A percentile compares a stretch with the other conserved stretches of the same genome.
Conservation (phyloP, 2,888 invertebrate genomes). For the Epinotia nisella region DNA sequence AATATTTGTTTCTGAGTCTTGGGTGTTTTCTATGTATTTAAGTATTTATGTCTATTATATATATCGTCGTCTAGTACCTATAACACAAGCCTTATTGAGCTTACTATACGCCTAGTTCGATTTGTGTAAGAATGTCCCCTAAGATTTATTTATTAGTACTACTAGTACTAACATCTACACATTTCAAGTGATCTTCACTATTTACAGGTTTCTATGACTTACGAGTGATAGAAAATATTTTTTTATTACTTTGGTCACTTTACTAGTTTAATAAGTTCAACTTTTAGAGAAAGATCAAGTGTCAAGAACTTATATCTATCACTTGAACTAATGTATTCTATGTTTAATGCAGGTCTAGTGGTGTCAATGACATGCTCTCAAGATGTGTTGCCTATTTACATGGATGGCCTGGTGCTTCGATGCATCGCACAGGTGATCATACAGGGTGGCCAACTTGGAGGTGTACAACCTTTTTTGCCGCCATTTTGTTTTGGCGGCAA, state of each 20-base stretch:
- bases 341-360: constrained; percentile 28
- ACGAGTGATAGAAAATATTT: neutral
- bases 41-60: no score
- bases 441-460: no score
- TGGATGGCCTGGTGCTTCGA: constrained; percentile 37
- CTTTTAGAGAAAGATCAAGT: neutral
- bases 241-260: neutral
- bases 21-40: no score
- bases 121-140: no score
- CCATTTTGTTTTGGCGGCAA: no score
- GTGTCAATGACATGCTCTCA: constrained; percentile 42
- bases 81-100: no score
- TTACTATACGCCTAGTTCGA: no score
- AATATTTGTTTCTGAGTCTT: no score
- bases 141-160: no score
- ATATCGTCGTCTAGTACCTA: no score
- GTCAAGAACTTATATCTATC: neutral
- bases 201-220: neutral
- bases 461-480: no score
- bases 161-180: neutral
- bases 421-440: constrained; percentile 21
- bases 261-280: neutral
- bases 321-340: neutral
- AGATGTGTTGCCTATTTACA: constrained; percentile 76
- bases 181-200: neutral